A percentile compares a stretch with the other conserved stretches of the same genome.
These are phyloP conservation scores for Heliconius charithonia DNA, from an alignment of 2,888 invertebrate genomes.

Conservation along the genomic window DNA sequence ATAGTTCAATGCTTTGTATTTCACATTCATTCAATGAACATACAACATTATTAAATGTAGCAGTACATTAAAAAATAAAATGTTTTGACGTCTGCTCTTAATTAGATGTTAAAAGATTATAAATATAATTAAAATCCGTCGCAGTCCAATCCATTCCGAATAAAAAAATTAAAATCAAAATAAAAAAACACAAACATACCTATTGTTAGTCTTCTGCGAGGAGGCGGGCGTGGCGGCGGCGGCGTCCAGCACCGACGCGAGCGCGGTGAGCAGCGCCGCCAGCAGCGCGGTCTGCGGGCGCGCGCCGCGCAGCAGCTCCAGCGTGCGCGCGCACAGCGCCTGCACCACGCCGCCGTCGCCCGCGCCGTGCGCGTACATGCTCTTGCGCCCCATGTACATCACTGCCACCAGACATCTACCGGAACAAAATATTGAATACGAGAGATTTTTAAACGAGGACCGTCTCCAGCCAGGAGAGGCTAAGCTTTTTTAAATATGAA, in stretches of 20 bases:
- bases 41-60: too few species aligned
- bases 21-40: too few species aligned
- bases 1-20: too few species aligned
- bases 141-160: too few species aligned
- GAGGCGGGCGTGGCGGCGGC: constrained; percentile 51
- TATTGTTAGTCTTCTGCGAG: constrained; percentile 53
- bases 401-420: constrained; percentile 91
- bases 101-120: too few species aligned
- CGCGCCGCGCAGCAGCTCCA: constrained; percentile 59
- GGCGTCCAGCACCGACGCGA: constrained; percentile 69
- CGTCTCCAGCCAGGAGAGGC: too few species aligned
- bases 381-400: constrained; percentile 93
- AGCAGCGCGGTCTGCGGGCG: constrained; percentile 68
- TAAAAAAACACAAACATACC: constrained; percentile 50
- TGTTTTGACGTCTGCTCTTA: too few species aligned
- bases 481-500: too few species aligned
- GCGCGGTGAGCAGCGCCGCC: constrained; percentile 71
- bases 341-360: constrained; percentile 79
- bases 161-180: too few species aligned
- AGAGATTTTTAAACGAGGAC: too few species aligned
- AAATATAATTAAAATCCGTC: too few species aligned
- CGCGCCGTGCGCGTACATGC: constrained; percentile 79
- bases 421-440: neutral
- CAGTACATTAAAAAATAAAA: too few species aligned
- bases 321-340: constrained; percentile 83